Percentiles rank a stretch among this genome's conserved stretches.
Evolutionary conservation across 92 coral and sea anemone genomes (phyloP).

Genomic region (Porites evermanni): DNA sequence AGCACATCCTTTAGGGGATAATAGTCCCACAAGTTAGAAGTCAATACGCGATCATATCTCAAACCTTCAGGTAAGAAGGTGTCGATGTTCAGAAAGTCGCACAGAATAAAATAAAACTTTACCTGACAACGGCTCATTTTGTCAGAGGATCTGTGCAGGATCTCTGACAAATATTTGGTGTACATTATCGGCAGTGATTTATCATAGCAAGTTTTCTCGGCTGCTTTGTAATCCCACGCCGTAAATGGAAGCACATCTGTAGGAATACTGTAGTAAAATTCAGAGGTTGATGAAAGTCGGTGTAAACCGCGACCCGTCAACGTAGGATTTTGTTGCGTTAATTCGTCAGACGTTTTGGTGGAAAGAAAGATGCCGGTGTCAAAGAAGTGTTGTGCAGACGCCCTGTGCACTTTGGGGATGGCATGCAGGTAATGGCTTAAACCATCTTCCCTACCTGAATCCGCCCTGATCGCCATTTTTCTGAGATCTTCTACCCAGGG

Average conservation of each 20-base stretch:
- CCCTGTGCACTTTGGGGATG: conserved; percentile 65
- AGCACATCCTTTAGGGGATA: conserved; percentile 50
- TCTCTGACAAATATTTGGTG: conserved; percentile 50
- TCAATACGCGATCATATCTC: conserved; percentile 66
- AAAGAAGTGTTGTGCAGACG: conserved; percentile 57
- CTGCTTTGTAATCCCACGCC: conserved; percentile 78
- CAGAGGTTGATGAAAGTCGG: background rate
- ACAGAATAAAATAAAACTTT: conserved; percentile 50
- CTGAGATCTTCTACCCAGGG: conserved; percentile 46
- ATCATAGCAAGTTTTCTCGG: conserved; percentile 31
- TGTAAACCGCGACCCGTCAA: conserved; percentile 54
- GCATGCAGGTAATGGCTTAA: conserved; percentile 34
- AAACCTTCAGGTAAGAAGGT: conserved; percentile 39
- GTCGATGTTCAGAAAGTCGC: conserved; percentile 58
- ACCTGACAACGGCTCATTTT: conserved; percentile 46
- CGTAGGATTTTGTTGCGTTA: conserved; percentile 65
- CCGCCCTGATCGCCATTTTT: background rate
- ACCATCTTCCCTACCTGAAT: conserved; percentile 40
- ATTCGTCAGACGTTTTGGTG: background rate
- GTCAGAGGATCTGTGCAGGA: conserved; percentile 27
- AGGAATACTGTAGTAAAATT: conserved; percentile 45
- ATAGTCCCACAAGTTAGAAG: conserved; percentile 76
- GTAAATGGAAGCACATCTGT: conserved; percentile 59
- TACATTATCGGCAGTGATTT: conserved; percentile 63
- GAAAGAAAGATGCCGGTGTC: conserved; percentile 62